Percentiles rank a stretch among this genome's conserved stretches.
These are phyloP conservation scores for Daboia siamensis DNA, from an alignment of 2,113 vertebrate genomes.

Conservation along the genomic window DNA sequence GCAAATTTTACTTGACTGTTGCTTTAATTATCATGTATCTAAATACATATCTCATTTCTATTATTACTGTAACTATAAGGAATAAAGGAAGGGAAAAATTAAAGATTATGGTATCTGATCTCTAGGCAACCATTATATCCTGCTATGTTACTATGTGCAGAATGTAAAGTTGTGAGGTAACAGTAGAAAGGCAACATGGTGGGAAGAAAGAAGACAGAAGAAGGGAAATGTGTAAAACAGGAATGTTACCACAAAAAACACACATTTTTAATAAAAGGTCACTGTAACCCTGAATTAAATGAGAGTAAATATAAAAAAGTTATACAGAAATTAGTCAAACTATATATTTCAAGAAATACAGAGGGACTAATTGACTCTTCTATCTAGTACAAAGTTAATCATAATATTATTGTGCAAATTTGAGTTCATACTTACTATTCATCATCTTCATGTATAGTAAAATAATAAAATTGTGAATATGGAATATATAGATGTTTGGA, in stretches of 20 bases:
- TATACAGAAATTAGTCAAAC: neutral
- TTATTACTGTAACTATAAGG: neutral
- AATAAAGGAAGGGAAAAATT: neutral
- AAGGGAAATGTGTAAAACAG: neutral
- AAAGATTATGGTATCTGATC: neutral
- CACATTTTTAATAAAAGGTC: neutral
- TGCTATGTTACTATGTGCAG: neutral
- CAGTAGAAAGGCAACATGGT: neutral
- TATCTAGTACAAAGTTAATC: neutral
- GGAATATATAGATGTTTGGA: neutral
- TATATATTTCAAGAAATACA: neutral
- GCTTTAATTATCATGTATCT: neutral
- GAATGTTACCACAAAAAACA: too few species aligned
- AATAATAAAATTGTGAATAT: neutral
- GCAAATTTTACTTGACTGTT: neutral
- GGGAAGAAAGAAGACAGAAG: neutral
- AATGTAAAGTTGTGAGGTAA: neutral
- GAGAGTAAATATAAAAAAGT: neutral
- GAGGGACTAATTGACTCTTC: neutral
- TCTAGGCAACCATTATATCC: neutral
- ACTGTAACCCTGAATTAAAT: neutral
- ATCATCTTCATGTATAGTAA: neutral
- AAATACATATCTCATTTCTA: neutral
- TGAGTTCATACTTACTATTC: neutral
- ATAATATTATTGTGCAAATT: neutral